phyloP scores from a whole-genome alignment of 2,113 vertebrate species.

The Cynoglossus semilaevis region DNA sequence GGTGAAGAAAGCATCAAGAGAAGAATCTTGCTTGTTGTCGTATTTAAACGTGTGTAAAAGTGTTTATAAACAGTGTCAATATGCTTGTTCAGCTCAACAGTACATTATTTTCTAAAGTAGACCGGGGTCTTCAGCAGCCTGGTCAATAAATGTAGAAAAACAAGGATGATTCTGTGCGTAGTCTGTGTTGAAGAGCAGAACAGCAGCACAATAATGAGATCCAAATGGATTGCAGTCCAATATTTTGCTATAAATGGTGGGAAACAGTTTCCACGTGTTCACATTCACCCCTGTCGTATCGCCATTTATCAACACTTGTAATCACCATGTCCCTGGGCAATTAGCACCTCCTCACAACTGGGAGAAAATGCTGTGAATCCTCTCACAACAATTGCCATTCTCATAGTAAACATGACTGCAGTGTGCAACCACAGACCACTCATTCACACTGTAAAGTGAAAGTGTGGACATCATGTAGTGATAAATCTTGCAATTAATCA shows the following conservation, averaged over 20 bases:
- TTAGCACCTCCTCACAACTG: conserved; percentile 29
- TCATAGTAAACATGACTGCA: no score
- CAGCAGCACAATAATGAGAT: conserved; percentile 20
- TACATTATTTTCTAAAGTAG: not conserved
- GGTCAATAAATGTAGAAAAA: not conserved
- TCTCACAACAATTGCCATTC: no score
- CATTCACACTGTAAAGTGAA: no score
- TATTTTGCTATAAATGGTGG: conserved; percentile 51
- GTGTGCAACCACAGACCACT: no score
- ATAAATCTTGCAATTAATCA: no score
- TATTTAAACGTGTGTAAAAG: conserved; percentile 23
- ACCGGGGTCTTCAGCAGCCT: not conserved
- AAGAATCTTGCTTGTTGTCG: conserved; percentile 23
- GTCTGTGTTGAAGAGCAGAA: conserved; percentile 7
- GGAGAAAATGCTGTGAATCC: not conserved
- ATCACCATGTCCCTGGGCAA: conserved; percentile 44
- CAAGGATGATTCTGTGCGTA: not conserved
- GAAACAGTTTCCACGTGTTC: conserved; percentile 48
- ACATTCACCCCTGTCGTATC: conserved; percentile 46
- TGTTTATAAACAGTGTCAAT: conserved; percentile 14
- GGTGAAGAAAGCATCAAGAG: conserved; percentile 6
- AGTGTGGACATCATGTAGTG: no score
- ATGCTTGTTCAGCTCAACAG: not conserved
- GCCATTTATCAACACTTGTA: conserved; percentile 56
- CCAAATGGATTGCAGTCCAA: conserved; percentile 49